These are phyloP conservation scores for Virgularia gustaviana DNA, from an alignment of 92 coral and sea anemone species.

Conservation along the genomic window DNA sequence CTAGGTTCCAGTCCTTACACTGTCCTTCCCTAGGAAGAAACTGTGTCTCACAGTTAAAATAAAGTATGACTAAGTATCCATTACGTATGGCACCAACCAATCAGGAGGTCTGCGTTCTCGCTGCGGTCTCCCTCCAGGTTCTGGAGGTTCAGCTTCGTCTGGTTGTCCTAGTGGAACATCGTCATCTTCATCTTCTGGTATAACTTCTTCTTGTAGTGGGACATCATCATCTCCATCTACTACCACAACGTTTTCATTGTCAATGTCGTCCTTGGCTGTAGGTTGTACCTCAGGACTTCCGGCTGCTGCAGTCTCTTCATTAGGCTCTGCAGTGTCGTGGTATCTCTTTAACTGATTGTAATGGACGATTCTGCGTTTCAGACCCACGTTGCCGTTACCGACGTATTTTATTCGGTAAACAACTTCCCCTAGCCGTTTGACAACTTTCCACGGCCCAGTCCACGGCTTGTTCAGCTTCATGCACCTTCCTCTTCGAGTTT, in stretches of 20 bases:
- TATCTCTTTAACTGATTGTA: constrained; percentile 30
- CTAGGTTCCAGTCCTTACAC: constrained; percentile 8
- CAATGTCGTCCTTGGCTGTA: constrained; percentile 5
- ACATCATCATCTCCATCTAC: background rate
- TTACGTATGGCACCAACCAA: constrained; percentile 15
- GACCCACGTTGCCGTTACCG: constrained; percentile 1
- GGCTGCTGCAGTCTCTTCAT: background rate
- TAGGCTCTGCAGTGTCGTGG: background rate
- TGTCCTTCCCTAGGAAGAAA: constrained; percentile 5
- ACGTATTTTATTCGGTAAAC: constrained; percentile 50
- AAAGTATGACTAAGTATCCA: background rate
- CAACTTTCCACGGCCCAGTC: constrained; percentile 44
- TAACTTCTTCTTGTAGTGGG: no score
- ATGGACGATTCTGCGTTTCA: constrained; percentile 34
- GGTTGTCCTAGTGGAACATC: constrained; percentile 6
- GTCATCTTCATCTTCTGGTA: background rate
- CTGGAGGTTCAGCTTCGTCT: constrained; percentile 8
- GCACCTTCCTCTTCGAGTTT: constrained; percentile 38
- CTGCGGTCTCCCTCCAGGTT: constrained; percentile 18
- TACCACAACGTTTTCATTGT: constrained; percentile 13
- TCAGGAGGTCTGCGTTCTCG: constrained; percentile 25
- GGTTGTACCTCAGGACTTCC: background rate
- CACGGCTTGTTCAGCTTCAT: constrained; percentile 49
- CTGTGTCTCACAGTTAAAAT: background rate
- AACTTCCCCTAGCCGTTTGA: constrained; percentile 31